Conservation (phyloP, 1,140 invertebrate species). For the Drosophila ogumai region DNA sequence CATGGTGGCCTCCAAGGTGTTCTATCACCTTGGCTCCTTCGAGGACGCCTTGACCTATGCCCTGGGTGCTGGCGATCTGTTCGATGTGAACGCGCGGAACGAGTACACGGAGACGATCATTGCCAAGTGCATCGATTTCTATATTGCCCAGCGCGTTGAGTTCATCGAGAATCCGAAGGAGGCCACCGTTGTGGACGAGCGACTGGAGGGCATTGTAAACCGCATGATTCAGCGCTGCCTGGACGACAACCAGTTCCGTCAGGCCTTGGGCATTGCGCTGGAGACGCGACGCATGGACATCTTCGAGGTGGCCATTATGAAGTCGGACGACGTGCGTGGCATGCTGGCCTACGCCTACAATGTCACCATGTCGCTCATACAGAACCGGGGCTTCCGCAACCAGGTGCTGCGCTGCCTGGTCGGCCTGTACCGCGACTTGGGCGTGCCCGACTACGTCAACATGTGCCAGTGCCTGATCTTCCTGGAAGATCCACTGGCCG, state of each 20-base stretch:
- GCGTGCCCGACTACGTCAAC: conserved; percentile 97
- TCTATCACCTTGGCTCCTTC: conserved; percentile 98
- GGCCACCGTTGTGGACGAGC: conserved; percentile 92
- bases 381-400: conserved; percentile 96
- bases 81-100: conserved; percentile 96
- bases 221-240: conserved; percentile 98
- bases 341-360: conserved; percentile 98
- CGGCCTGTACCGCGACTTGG: conserved; percentile 93
- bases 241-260: conserved; percentile 96
- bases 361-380: conserved; percentile 97
- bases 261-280: conserved; percentile 96
- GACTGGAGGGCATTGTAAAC: conserved; percentile 97
- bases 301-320: conserved; percentile 94
- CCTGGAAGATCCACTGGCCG: conserved; percentile 95
- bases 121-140: conserved; percentile 97
- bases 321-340: conserved; percentile 94
- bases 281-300: conserved; percentile 99
- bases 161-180: conserved; percentile 88
- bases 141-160: conserved; percentile 93
- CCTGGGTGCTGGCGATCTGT: conserved; percentile 95
- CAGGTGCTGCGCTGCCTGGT: conserved; percentile 95
- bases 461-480: conserved; percentile 99
- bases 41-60: conserved; percentile 98
- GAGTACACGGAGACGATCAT: conserved; percentile 99
- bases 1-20: conserved; percentile 98